Evolutionary conservation across 2,888 invertebrate species (phyloP).

Genomic region (Phrixothrix hirtus): DNA sequence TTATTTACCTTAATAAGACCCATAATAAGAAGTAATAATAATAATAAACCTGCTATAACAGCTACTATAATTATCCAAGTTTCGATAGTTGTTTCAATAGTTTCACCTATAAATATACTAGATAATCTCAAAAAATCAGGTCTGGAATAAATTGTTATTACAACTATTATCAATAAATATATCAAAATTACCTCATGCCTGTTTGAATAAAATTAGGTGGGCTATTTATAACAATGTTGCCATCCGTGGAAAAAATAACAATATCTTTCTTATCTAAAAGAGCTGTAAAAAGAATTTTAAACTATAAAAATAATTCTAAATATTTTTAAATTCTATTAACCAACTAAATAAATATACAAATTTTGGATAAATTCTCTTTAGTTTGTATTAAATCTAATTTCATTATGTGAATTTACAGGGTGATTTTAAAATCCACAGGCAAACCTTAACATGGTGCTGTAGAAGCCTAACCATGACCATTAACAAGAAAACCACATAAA

Average conservation of each 20-base stretch:
- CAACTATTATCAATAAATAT: no score
- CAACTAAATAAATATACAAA: no score
- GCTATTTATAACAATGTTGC: conserved; percentile 41
- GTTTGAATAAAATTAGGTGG: conserved; percentile 43
- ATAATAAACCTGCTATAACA: conserved; percentile 53
- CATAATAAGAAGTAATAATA: conserved; percentile 52
- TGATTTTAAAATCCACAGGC: no score
- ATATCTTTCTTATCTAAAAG: conserved; percentile 47
- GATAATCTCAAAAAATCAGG: conserved; percentile 44
- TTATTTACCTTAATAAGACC: conserved; percentile 46
- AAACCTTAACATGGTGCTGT: no score
- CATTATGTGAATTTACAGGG: no score
- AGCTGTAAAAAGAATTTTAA: conserved; percentile 34
- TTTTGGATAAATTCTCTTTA: no score
- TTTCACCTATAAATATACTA: conserved; percentile 51
- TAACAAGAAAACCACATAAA: no score
- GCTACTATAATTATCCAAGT: conserved; percentile 58
- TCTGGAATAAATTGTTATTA: conserved; percentile 34
- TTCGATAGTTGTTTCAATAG: conserved; percentile 42
- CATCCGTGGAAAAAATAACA: conserved; percentile 49
- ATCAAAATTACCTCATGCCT: conserved; percentile 31
- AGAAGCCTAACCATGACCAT: no score
- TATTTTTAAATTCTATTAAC: neutral
- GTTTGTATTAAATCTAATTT: no score
- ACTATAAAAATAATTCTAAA: neutral